Evolutionary conservation across 2,797 vertebrate genomes (phyloP).

Genomic region (Adrianichthys oophorus): DNA sequence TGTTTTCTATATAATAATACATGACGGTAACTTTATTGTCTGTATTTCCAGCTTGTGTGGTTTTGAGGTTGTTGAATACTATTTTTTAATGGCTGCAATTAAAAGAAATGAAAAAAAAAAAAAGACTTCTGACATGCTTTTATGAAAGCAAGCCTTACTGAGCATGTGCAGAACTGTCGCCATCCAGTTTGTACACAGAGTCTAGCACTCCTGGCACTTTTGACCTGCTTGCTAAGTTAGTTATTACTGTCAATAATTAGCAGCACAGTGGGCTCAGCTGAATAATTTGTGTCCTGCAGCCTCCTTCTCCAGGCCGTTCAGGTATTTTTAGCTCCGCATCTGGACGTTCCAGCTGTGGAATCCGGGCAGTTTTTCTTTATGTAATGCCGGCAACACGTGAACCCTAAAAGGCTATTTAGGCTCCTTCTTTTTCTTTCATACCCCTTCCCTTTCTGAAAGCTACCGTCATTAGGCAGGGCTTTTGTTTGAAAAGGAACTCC

Average conservation of each 20-base stretch:
- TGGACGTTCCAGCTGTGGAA: slow-evolving; percentile 56
- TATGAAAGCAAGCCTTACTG: too few relatives aligned
- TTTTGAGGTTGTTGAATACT: slow-evolving; percentile 55
- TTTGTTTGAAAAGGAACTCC: slow-evolving; percentile 7
- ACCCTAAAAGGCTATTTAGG: background rate
- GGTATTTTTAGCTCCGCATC: slow-evolving; percentile 53
- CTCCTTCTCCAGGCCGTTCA: slow-evolving; percentile 1
- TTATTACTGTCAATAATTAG: slow-evolving; percentile 56
- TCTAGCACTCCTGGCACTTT: slow-evolving; percentile 10
- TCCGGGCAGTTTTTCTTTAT: slow-evolving; percentile 45
- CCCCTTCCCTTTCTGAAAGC: background rate
- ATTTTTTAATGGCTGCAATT: slow-evolving; percentile 56
- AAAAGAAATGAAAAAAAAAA: background rate
- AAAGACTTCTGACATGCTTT: background rate
- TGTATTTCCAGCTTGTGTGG: slow-evolving; percentile 63
- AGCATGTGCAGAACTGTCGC: background rate
- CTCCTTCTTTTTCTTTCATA: slow-evolving; percentile 11
- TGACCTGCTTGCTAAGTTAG: slow-evolving; percentile 35
- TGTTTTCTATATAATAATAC: slow-evolving; percentile 41
- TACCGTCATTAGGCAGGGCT: slow-evolving; percentile 7
- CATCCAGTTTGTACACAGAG: slow-evolving; percentile 9
- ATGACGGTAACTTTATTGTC: slow-evolving; percentile 47
- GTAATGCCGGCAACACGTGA: slow-evolving; percentile 57
- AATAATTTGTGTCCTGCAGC: background rate
- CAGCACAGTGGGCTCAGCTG: background rate